Base-by-base conservation (phyloP, 2,888 invertebrate genomes). In the Rhabditophanes sp. region DNA sequence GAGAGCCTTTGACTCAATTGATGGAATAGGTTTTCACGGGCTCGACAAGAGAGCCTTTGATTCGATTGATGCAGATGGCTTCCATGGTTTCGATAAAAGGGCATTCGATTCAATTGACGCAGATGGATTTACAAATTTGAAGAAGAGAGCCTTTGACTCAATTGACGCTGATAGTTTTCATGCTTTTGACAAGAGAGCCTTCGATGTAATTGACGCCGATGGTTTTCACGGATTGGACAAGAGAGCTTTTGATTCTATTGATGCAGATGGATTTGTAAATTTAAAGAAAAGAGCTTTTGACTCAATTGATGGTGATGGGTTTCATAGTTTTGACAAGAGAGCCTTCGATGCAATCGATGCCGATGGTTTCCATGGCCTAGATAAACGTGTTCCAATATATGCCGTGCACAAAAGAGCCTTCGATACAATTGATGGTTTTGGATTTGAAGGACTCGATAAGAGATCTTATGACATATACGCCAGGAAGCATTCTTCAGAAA, bases 101-200 rank as follows among this genome's bases (percentile, higher is more conserved):
- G 37, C 42, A 11, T 42, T 42, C 16, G 37, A 43, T 33, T 30
- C 42, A 23, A 25, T 37, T 40, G 37, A 29, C 39, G 16, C 41
- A 41, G 12, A 17, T 12, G 3, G 4, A 11, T n/a, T n/a, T n/a
- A n/a, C n/a, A n/a, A n/a, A n/a, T n/a, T n/a, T n/a, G n/a, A n/a
- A n/a, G n/a, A n/a, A n/a, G n/a, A n/a, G n/a, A n/a, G n/a, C n/a
- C n/a, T n/a, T n/a, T n/a, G n/a, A n/a, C n/a, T n/a, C n/a, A n/a
- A n/a, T n/a, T n/a, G n/a, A n/a, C n/a, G n/a, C n/a, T n/a, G n/a
- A n/a, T n/a, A n/a, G n/a, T n/a, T n/a, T n/a, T n/a, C n/a, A n/a
- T n/a, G n/a, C n/a, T n/a, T n/a, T n/a, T 26, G 23, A 22, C 23
- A 22, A 9, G 9, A 9, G 23, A n/a, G 9, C 7, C 36, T 30